Percentiles rank a stretch among this genome's conserved stretches.
Conservation (phyloP, 1,140 invertebrate genomes). For the Caenorhabditis tropicalis region DNA sequence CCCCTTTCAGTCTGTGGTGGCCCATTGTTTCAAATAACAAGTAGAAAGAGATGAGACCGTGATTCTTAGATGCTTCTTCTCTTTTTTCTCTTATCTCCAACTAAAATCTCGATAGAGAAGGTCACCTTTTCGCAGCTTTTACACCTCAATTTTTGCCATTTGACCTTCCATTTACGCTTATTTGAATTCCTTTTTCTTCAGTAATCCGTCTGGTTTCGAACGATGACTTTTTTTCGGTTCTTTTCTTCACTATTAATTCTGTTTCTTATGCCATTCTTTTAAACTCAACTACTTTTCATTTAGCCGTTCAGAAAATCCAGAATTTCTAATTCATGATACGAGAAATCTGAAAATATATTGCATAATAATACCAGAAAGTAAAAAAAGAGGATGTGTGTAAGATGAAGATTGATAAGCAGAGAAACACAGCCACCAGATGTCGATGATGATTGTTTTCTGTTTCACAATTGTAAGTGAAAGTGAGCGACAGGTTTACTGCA, state of each 20-base stretch:
- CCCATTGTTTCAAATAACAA: conserved; percentile 36
- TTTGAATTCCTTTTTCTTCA: neutral
- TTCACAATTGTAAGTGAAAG: conserved; percentile 33
- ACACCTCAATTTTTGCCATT: neutral
- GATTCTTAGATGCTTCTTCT: neutral
- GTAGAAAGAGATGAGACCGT: neutral
- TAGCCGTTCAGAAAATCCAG: too few relatives aligned
- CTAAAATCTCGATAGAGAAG: conserved; percentile 16
- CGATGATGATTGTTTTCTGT: conserved; percentile 25
- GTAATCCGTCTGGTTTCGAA: neutral
- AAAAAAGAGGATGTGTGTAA: too few relatives aligned
- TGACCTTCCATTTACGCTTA: neutral
- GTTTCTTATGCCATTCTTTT: neutral
- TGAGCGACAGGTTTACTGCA: conserved; percentile 42
- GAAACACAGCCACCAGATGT: neutral
- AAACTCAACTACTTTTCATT: neutral
- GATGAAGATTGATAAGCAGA: conserved; percentile 1
- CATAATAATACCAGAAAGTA: neutral
- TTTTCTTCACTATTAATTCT: neutral
- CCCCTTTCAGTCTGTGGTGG: neutral
- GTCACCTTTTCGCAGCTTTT: conserved; percentile 14
- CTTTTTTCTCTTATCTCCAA: neutral
- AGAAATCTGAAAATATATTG: too few relatives aligned
- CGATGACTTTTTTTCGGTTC: neutral
- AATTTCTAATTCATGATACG: too few relatives aligned